Percentiles rank a stretch among this genome's conserved stretches.
These are phyloP conservation scores for Glyptemys insculpta DNA, from an alignment of 2,797 vertebrate species.

Conservation along the genomic window DNA sequence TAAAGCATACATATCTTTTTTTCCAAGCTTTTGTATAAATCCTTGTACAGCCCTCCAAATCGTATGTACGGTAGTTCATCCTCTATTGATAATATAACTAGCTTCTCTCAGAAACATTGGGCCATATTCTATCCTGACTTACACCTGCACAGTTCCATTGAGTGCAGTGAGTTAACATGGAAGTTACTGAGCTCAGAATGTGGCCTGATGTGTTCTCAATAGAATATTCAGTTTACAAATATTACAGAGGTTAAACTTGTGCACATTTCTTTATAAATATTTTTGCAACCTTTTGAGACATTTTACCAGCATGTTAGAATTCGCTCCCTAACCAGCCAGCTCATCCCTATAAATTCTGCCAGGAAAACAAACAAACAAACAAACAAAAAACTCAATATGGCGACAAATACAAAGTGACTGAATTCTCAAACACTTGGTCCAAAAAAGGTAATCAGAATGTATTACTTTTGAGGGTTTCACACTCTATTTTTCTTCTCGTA, in stretches of 20 bases:
- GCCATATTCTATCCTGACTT: background rate
- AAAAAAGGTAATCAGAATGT: background rate
- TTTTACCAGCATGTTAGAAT: background rate
- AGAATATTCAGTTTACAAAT: background rate
- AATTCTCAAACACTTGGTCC: background rate
- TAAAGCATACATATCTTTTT: background rate
- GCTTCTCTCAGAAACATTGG: background rate
- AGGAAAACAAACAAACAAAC: background rate
- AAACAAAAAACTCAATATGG: background rate
- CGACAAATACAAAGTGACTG: background rate
- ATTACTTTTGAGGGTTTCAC: background rate
- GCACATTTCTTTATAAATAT: background rate
- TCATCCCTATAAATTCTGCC: background rate
- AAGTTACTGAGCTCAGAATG: background rate
- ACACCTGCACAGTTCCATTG: background rate
- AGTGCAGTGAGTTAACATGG: background rate
- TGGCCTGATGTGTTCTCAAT: background rate
- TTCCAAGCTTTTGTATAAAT: background rate
- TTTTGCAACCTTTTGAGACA: accelerated
- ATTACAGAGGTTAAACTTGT: background rate
- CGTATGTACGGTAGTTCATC: accelerated
- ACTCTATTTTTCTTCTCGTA: background rate
- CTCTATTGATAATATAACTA: background rate
- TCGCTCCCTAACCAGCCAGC: background rate
- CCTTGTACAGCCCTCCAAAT: background rate